Evolutionary conservation across 2,888 invertebrate species (phyloP).

Genomic region (Tiphia femorata): DNA sequence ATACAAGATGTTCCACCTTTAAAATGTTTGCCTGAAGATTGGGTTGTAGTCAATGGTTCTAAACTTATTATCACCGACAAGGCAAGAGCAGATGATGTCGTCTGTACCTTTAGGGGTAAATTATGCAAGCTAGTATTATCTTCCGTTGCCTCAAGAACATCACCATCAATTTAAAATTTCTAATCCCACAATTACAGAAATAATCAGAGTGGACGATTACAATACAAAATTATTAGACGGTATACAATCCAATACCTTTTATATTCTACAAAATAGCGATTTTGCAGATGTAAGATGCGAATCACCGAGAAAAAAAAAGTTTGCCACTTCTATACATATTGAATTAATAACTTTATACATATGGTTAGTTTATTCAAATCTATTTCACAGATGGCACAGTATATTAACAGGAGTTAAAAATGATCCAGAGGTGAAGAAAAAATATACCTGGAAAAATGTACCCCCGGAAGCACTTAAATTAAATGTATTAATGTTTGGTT

Average conservation of each 20-base stretch:
- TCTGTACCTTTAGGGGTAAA: constrained; percentile 60
- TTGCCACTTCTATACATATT: background rate
- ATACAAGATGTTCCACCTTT: constrained; percentile 76
- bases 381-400: constrained; percentile 73
- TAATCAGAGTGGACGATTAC: constrained; percentile 78
- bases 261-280: constrained; percentile 77
- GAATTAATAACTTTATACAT: background rate
- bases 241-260: constrained; percentile 72
- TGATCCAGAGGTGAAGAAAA: constrained; percentile 68
- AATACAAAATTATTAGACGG: constrained; percentile 72
- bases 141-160: background rate
- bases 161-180: background rate
- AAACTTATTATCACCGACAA: constrained; percentile 71
- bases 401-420: constrained; percentile 75
- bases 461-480: constrained; percentile 69
- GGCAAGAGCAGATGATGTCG: constrained; percentile 68
- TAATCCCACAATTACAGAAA: constrained; percentile 70
- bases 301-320: constrained; percentile 69
- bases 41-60: constrained; percentile 77
- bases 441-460: constrained; percentile 70
- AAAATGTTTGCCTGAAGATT: constrained; percentile 78
- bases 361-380: background rate
- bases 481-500: constrained; percentile 88
- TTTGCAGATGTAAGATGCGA: constrained; percentile 79
- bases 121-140: background rate